Conservation (phyloP, 2,797 vertebrate genomes). For the Cygnus olor region DNA sequence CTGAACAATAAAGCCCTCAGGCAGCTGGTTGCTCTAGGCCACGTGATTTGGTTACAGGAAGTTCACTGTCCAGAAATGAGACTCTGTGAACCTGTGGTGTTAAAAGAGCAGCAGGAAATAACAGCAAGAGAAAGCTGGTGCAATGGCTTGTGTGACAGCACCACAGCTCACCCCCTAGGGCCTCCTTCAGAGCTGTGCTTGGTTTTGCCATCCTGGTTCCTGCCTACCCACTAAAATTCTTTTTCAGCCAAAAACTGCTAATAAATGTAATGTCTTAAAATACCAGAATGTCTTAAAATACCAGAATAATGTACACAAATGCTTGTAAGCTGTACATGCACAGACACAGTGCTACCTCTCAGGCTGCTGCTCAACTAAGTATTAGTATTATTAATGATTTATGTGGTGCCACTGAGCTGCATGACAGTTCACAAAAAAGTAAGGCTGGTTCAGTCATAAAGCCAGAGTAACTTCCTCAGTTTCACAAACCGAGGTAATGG, state of each 20-base stretch:
- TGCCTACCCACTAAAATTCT: not conserved
- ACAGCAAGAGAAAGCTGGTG: not conserved
- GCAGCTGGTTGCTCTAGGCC: not conserved
- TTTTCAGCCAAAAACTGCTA: slow-evolving; percentile 20
- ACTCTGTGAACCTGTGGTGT: not conserved
- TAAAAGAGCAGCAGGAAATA: not conserved
- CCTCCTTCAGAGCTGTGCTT: not conserved
- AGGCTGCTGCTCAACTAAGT: not conserved
- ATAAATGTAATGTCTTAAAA: slow-evolving; percentile 48
- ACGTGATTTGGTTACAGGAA: not conserved
- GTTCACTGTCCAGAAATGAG: not conserved
- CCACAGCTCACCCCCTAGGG: not conserved
- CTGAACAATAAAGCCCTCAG: not conserved
- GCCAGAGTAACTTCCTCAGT: not conserved
- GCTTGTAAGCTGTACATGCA: not conserved
- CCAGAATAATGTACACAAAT: not conserved
- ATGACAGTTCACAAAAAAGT: not conserved
- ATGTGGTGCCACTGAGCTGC: slow-evolving; percentile 21
- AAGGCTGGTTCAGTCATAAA: not conserved
- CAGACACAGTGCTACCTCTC: not conserved
- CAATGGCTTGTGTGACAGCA: not conserved
- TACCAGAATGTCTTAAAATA: slow-evolving; percentile 37
- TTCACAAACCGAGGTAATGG: not conserved
- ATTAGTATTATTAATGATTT: slow-evolving; percentile 2
- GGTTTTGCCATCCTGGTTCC: not conserved